Evolutionary conservation across 2,888 invertebrate species (phyloP), one percentile per base, ranked within the genome.

Genomic region (Baronia brevicornis): DNA sequence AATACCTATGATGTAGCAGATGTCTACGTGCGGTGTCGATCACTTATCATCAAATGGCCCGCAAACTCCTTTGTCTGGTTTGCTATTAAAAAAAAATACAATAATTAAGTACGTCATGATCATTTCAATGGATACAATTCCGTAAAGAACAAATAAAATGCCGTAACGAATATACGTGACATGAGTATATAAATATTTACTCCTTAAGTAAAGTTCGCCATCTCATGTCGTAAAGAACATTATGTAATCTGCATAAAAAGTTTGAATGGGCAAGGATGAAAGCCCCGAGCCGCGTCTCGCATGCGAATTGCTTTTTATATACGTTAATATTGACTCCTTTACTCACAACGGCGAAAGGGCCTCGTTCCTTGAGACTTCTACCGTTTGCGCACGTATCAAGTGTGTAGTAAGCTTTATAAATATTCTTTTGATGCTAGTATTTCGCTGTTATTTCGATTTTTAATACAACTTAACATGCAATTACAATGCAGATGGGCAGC

Each of bases 231-330:
- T 77, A 74, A 75, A 77, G 70, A 69, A 75, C 75, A 74, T 77
- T 73, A 75, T 66, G 66, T 70, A 74, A 80, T 82, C 78, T 79
- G 74, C 80, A 79, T 82, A 80, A 79, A 78, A 79, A 77, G 73
- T 79, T 78, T 64, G 70, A 77, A 79, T 77, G 77, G 73, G 67
- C 68, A 60, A 54, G 69, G 71, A 66, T 78, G 74, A 80, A 75
- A 79, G 79, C 78, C 60, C 59, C 39, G 60, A 56, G 68, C 61
- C 70, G 66, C 74, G 71, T 61, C 68, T 67, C 73, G 80, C 78
- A 78, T 80, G 67, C 67, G 75, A 79, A 79, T 79, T 65, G 71
- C 71, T 73, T 70, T 70, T 77, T 77, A 72, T 70, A 62, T 55
- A 51, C 53, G 58, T 56, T 66, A 60, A 65, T 63, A 69, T 64